Evolutionary conservation across 2,888 invertebrate species (phyloP), one percentile per base, ranked within the genome.

Genomic region (Chrysolina haemoptera): DNA sequence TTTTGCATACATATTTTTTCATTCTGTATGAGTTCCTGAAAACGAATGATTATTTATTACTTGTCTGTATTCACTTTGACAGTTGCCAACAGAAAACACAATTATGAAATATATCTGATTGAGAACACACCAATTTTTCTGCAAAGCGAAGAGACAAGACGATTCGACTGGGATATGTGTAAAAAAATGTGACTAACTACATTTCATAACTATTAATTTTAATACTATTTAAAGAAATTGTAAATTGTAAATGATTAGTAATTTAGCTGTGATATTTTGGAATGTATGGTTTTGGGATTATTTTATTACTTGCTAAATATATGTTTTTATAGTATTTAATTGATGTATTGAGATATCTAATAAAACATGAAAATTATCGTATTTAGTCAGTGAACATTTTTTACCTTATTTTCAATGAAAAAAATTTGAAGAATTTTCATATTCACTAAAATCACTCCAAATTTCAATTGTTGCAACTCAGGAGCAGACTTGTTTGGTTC

Each of bases 251-350:
- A 86, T 85, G 84, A 73, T 82, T 87, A 87, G 86, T 87, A 88
- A 87, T 86, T 87, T 88, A 88, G 88, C 88, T 88, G 88, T 88
- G 88, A 88, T 88, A 88, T 88, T 87, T 86, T 84, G 78, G 76
- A 79, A 78, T 78, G 79, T 78, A 67, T 68, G 82, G 82, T 80
- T 76, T 76, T 71, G 80, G 81, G 81, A 76, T 70, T 73, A 72
- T 75, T 76, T 75, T 73, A 67, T 75, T 73, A 41, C 18, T 22
- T 65, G 68, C 62, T 65, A 62, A 62, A 48, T 75, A 71, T 50
- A 66, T 70, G 62, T 73, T 27, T 53, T 66, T 16, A 50, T 66
- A 50, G 35, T 66, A 75, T 75, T 75, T 71, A 68, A 73, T 46
- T 69, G 20, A 67, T 75, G 62, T 75, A 71, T 75, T 62, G 35